These are phyloP conservation scores for Florisuga fusca DNA, from an alignment of 2,797 vertebrate genomes.

Conservation along the genomic window DNA sequence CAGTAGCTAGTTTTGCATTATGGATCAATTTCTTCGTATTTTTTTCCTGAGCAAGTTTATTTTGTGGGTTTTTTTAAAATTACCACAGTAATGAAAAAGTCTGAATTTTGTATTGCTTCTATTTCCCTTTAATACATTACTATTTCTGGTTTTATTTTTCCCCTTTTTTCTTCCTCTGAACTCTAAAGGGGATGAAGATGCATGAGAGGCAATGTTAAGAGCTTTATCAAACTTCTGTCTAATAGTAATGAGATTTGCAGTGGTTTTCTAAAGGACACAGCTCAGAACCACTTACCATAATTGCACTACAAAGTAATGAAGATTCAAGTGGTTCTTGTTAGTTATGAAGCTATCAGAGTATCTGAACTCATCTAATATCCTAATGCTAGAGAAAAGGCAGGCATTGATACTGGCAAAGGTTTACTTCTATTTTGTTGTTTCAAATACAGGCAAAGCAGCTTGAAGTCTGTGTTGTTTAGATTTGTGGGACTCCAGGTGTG, in stretches of 20 bases:
- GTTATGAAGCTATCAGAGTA: conserved; percentile 70
- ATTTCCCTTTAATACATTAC: neutral
- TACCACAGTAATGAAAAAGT: neutral
- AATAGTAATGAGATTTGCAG: conserved; percentile 75
- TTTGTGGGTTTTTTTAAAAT: neutral
- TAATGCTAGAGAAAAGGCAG: conserved; percentile 39
- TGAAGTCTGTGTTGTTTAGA: conserved; percentile 28
- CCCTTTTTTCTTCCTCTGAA: neutral
- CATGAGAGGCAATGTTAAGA: conserved; percentile 40
- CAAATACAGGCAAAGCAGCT: conserved; percentile 42
- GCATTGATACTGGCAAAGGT: conserved; percentile 34
- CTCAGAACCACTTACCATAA: conserved; percentile 78
- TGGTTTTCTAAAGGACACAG: conserved; percentile 70
- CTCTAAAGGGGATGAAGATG: conserved; percentile 33
- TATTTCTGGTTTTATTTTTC: conserved; percentile 11
- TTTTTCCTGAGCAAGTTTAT: neutral
- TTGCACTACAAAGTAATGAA: conserved; percentile 79
- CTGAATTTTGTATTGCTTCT: neutral
- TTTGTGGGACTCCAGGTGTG: conserved; percentile 65
- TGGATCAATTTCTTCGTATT: neutral
- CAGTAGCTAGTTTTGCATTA: neutral
- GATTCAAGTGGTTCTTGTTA: conserved; percentile 80
- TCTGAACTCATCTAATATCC: conserved; percentile 53
- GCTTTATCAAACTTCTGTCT: conserved; percentile 73
- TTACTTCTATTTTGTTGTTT: conserved; percentile 37